These are phyloP conservation scores for Chelonia mydas DNA, from an alignment of 2,797 vertebrate genomes.

Conservation along the genomic window DNA sequence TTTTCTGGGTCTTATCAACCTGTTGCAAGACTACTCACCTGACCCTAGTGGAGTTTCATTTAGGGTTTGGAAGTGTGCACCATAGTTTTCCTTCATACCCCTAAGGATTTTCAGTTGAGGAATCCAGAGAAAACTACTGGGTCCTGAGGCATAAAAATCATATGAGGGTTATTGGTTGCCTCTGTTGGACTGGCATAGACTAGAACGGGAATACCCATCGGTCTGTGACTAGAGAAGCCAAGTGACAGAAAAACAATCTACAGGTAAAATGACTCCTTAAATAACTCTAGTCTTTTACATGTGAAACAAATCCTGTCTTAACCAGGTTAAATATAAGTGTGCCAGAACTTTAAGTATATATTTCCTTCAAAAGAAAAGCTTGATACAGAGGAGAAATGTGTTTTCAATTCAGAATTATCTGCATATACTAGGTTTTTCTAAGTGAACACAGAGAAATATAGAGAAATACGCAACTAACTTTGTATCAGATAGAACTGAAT, in stretches of 20 bases:
- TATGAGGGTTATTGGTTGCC: neutral
- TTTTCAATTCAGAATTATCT: neutral
- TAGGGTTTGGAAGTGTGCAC: neutral
- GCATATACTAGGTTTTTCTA: neutral
- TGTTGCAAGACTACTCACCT: neutral
- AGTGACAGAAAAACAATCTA: neutral
- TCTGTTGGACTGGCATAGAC: neutral
- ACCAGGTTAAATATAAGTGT: neutral
- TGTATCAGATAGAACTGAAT: neutral
- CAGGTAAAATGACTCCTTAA: neutral
- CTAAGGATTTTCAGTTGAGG: neutral
- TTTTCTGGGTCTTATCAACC: neutral
- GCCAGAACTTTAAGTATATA: neutral
- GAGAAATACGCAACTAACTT: neutral
- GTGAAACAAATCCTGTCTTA: neutral
- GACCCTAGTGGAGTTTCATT: neutral
- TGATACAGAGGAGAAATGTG: neutral
- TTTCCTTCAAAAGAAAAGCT: neutral
- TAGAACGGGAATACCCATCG: neutral
- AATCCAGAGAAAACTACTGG: neutral
- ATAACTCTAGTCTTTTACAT: fast-evolving
- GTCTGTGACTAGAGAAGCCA: neutral
- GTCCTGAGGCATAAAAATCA: neutral
- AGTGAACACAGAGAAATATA: fast-evolving
- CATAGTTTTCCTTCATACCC: neutral